Evolutionary conservation across 2,888 invertebrate genomes (phyloP), one percentile per base, ranked within the genome.

Genomic region (Acrobasis consociella): DNA sequence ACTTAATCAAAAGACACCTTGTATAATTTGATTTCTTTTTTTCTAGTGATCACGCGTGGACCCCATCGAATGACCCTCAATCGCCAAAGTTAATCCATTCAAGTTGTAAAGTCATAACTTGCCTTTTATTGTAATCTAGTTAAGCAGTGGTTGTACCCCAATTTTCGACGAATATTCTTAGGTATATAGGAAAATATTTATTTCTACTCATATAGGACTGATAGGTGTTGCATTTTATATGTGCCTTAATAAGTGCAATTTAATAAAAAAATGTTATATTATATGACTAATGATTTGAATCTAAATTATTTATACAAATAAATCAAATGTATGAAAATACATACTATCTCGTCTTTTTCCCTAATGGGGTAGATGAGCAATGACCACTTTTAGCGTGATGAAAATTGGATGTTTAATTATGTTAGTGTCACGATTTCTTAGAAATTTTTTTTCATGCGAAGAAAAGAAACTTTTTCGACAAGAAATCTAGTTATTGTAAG

Each of bases 41-140:
- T 85, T 82, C 55, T 87, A 89, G 89, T 89, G 83, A 89, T 74
- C 78, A 42, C 67, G 62, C 66, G 69, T 64, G 70, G 62, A 60
- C 60, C 60, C 62, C 58, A 37, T 53, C 67, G 68, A 64, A 70
- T 71, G 74, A 76, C 76, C 73, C 70, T 75, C 75, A 76, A 71
- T 76, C 81, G 82, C 89, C 89, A 89, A 89, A 89, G 89, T 78
- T 77, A 78, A 77, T 73, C 74, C 53, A 68, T 71, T 67, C 74
- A 75, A 74, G 72, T 78, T 80, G 79, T 80, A 78, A 78, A 82
- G 77, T 83, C 75, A 71, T 65, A 75, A 65, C 73, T 79, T 77
- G 77, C 75, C 76, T 50, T 63, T 66, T 64, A 67, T 62, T 64
- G 52, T 65, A 64, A 37, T 60, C 8, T 70, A 67, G 63, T 65